These are phyloP conservation scores for Microchirus variegatus DNA, from an alignment of 2,797 vertebrate species.

Conservation along the genomic window DNA sequence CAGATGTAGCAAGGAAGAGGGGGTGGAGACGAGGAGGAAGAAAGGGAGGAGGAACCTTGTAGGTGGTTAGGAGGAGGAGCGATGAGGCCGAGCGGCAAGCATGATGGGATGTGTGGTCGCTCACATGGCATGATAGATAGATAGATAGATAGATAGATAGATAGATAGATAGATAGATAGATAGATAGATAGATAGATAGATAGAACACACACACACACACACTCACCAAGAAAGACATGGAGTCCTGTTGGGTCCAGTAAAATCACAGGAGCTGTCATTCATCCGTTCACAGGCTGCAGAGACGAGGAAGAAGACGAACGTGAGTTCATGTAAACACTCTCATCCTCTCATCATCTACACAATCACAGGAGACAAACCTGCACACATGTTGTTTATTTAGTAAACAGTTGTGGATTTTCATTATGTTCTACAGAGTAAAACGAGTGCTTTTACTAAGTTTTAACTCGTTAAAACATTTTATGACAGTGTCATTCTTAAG, in stretches of 20 bases:
- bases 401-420: too few relatives aligned
- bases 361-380: conserved; percentile 38
- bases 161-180: conserved; percentile 1
- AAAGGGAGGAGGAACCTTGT: too few relatives aligned
- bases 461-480: too few relatives aligned
- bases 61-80: background rate
- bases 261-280: conserved; percentile 79
- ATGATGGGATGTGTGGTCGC: conserved; percentile 27
- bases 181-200: conserved; percentile 11
- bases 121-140: conserved; percentile 15
- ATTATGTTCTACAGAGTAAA: too few relatives aligned
- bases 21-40: too few relatives aligned
- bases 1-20: too few relatives aligned
- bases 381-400: too few relatives aligned
- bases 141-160: background rate
- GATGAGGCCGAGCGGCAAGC: conserved; percentile 39
- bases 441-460: too few relatives aligned
- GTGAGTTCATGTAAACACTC: background rate
- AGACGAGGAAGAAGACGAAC: conserved; percentile 26
- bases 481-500: too few relatives aligned
- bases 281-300: conserved; percentile 74
- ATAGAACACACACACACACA: conserved; percentile 1
- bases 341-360: conserved; percentile 1
- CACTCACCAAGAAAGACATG: conserved; percentile 98
- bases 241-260: conserved; percentile 82